These are phyloP conservation scores for Melanostoma mellinum DNA, from an alignment of 2,888 invertebrate genomes.

Conservation along the genomic window DNA sequence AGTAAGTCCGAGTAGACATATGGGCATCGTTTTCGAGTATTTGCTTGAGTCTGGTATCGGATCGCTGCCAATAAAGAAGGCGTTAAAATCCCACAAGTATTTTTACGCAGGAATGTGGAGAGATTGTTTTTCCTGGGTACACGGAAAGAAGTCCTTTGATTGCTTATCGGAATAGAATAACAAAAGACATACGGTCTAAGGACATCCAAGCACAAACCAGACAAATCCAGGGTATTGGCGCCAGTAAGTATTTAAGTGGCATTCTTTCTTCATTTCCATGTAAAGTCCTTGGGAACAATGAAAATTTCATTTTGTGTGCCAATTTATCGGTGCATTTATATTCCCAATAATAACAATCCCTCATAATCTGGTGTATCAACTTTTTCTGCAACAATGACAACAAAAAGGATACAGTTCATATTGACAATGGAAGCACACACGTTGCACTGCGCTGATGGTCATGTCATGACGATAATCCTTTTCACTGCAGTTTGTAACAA, in stretches of 20 bases:
- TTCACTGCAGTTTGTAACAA: conserved; percentile 22
- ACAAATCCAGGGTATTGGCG: conserved; percentile 63
- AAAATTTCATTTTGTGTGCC: conserved; percentile 33
- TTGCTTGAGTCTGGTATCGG: conserved; percentile 59
- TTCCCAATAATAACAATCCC: conserved; percentile 51
- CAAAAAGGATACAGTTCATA: conserved; percentile 34
- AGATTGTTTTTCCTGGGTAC: conserved; percentile 18
- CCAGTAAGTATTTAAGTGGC: conserved; percentile 35
- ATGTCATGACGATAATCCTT: conserved; percentile 44
- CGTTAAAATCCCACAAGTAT: conserved; percentile 58
- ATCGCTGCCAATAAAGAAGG: conserved; percentile 50
- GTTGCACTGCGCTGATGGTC: not conserved
- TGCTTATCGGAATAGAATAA: not conserved
- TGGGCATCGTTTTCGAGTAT: conserved; percentile 67
- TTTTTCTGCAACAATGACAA: conserved; percentile 45
- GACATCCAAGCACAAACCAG: conserved; percentile 13
- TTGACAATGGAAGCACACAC: conserved; percentile 28
- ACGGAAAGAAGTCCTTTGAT: conserved; percentile 18
- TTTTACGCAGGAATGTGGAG: conserved; percentile 19
- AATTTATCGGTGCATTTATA: conserved; percentile 35
- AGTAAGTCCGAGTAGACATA: conserved; percentile 62
- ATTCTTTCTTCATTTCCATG: not conserved
- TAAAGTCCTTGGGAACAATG: conserved; percentile 4
- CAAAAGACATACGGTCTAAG: no score
- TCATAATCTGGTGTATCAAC: conserved; percentile 28